Percentiles rank a stretch among this genome's conserved stretches.
Conservation (phyloP, 2,113 vertebrate genomes). For the Morone chrysops region DNA sequence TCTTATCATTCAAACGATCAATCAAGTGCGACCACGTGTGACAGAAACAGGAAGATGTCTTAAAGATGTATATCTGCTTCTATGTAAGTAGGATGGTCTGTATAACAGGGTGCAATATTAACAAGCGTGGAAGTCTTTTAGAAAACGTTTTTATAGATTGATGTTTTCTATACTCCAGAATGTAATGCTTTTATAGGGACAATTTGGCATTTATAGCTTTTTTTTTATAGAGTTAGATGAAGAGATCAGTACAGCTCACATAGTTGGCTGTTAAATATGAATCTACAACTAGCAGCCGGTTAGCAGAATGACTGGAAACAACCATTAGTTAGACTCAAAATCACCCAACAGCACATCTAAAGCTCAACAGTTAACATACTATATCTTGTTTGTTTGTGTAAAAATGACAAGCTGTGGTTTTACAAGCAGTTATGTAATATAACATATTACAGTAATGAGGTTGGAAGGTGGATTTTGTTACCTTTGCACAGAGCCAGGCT, state of each 20-base stretch:
- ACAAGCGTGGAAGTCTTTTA: background rate
- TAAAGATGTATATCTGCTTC: slow-evolving; percentile 12
- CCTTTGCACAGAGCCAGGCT: background rate
- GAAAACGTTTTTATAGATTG: background rate
- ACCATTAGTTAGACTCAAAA: background rate
- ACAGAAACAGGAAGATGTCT: background rate
- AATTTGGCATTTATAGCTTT: background rate
- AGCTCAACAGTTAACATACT: background rate
- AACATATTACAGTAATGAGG: background rate
- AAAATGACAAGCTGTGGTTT: background rate
- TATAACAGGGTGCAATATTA: background rate
- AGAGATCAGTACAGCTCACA: background rate
- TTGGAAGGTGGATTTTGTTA: background rate
- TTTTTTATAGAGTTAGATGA: background rate
- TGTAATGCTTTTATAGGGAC: background rate
- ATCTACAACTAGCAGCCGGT: too few relatives aligned
- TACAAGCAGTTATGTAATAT: background rate
- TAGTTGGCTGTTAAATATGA: background rate
- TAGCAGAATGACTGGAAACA: background rate
- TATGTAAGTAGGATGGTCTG: background rate
- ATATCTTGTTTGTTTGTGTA: background rate
- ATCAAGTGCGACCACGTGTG: background rate
- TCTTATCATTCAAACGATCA: slow-evolving; percentile 14
- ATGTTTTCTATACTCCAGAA: background rate
- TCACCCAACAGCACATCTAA: background rate